A percentile compares a stretch with the other conserved stretches of the same genome.
Evolutionary conservation across 2,113 vertebrate species (phyloP).

Genomic region (Cyanoliseus patagonus): DNA sequence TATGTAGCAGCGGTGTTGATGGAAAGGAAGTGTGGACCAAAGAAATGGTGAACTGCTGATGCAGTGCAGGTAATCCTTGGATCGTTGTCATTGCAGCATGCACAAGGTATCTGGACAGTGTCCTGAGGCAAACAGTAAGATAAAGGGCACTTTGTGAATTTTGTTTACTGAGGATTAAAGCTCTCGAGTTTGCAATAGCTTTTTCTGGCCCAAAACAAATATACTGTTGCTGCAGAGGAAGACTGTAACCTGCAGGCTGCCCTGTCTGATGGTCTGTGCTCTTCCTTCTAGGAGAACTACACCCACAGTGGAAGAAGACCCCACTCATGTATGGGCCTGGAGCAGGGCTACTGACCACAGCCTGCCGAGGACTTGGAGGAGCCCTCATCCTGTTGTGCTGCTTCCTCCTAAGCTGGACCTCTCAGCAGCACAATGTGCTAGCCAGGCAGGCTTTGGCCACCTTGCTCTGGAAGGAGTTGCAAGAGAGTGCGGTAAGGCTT

Average conservation of each 20-base stretch:
- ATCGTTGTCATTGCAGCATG: neutral
- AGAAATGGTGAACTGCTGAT: neutral
- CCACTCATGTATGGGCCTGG: accelerated
- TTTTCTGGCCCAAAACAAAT: neutral
- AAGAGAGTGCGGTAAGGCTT: neutral
- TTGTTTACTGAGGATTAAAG: neutral
- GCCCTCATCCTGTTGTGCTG: accelerated
- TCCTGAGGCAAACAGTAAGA: neutral
- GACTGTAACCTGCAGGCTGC: neutral
- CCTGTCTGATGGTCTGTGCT: neutral
- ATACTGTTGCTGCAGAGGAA: neutral
- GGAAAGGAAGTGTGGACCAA: neutral
- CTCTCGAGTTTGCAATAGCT: neutral
- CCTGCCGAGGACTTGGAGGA: neutral
- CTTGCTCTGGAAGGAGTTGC: neutral
- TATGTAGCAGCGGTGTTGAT: neutral
- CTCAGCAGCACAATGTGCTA: neutral
- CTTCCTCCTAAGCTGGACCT: neutral
- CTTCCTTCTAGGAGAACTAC: neutral
- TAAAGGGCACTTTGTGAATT: accelerated
- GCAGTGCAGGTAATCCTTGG: neutral
- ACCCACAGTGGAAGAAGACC: neutral
- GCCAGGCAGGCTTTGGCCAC: neutral
- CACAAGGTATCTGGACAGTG: accelerated
- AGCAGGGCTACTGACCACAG: neutral